Base-by-base conservation (phyloP, 37 sponge, comb jelly and placozoan genomes). In the Aplysina aerophoba region DNA sequence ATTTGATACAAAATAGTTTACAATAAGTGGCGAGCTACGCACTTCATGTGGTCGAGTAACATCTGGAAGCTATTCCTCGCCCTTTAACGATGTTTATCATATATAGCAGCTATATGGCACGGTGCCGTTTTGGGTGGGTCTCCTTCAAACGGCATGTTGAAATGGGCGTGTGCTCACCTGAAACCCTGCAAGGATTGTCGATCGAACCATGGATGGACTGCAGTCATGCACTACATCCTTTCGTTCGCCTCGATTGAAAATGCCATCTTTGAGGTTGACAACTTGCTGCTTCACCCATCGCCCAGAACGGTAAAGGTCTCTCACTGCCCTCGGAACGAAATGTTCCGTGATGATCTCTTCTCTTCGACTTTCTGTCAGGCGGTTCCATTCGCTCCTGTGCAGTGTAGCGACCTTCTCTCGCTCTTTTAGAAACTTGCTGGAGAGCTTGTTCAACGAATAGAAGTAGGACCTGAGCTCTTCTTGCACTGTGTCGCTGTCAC, bases 361-460 rank as follows among this genome's bases (percentile, higher is more conserved):
- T 44, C 57, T 39, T 41, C 31, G 71, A 2, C 85, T 55, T 13
- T 85, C 86, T 55, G 88, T 57, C 72, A 94, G 79, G 35, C 28
- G 34, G 19, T 44, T 79, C 93, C 93, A 93, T 21, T 84, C 71
- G n/a, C 55, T 44, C 20, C 59, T n/a, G 68, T 90, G 88, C 38
- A 82, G 66, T 30, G 90, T 82, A 53, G 90, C 89, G 25, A 94
- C 87, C 4, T 79, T 83, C 38, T 88, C 89, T n/a, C 73, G 90
- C 44, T 94, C 94, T 57, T 88, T 84, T 14, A 90, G 83, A 34
- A 94, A 90, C 16, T 91, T 85, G 19, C 91, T 91, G 0, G 91
- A 60, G 65, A 94, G 85, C 4, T 85, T 71, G 64, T 86, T 88
- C 31, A 90, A 86, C 19, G 91, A 90, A 34, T 72, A 72, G 39